These are phyloP conservation scores for Ceratotherium simum DNA, from an alignment of 2,113 vertebrate species.

Conservation along the genomic window DNA sequence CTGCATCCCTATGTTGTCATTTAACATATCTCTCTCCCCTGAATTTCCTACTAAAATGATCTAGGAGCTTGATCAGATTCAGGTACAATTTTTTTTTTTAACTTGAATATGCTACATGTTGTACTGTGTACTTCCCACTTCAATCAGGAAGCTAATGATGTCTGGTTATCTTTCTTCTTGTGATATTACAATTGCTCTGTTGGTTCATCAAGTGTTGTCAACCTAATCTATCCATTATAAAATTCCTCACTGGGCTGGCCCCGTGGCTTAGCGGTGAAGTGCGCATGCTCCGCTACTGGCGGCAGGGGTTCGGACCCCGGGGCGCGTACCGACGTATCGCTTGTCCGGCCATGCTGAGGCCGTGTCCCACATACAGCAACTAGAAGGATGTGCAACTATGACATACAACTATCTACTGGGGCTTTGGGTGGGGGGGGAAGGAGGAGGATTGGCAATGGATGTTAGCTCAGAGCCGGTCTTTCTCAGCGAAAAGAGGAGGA, in stretches of 20 bases:
- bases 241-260: neutral
- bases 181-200: neutral
- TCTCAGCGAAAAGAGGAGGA: too few species aligned
- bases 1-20: neutral
- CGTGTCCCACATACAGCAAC: too few species aligned
- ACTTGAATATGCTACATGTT: neutral
- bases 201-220: neutral
- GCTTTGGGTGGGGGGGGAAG: too few species aligned
- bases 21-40: neutral
- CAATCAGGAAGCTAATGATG: neutral
- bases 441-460: too few species aligned
- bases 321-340: too few species aligned
- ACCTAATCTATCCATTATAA: neutral
- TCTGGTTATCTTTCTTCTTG: slow-evolving; percentile 9
- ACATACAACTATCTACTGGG: too few species aligned
- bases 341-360: too few species aligned
- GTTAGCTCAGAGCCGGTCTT: too few species aligned
- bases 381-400: too few species aligned
- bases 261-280: too few species aligned
- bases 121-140: neutral
- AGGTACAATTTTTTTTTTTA: neutral
- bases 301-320: too few species aligned
- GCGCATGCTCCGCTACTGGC: too few species aligned
- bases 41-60: slow-evolving; percentile 22
- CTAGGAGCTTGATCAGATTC: neutral